Evolutionary conservation across 1,140 invertebrate genomes (phyloP).

Genomic region (Drosophila sechellia): DNA sequence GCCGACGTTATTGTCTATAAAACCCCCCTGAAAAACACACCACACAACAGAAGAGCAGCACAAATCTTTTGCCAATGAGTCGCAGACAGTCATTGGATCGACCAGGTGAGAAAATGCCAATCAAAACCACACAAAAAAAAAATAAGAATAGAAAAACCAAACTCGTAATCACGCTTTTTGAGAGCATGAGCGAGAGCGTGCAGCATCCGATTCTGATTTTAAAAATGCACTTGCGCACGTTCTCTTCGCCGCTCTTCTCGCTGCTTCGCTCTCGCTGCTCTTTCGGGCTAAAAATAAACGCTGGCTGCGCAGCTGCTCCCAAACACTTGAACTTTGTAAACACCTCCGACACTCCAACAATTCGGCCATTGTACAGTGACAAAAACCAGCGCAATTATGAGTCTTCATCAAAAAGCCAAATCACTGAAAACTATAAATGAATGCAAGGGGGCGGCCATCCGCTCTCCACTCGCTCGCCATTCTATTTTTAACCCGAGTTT

Average conservation of each 20-base stretch:
- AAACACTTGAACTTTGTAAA: slow-evolving; percentile 64
- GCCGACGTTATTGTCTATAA: slow-evolving; percentile 61
- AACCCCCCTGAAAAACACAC: slow-evolving; percentile 31
- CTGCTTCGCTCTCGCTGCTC: slow-evolving; percentile 36
- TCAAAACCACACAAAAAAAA: neutral
- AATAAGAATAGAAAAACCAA: slow-evolving; percentile 10
- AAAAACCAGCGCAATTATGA: slow-evolving; percentile 53
- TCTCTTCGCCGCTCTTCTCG: slow-evolving; percentile 67
- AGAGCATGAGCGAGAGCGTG: slow-evolving; percentile 13
- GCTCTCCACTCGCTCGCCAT: slow-evolving; percentile 27
- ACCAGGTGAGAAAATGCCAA: slow-evolving; percentile 71
- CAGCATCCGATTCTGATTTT: slow-evolving; percentile 15
- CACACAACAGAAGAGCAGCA: slow-evolving; percentile 61
- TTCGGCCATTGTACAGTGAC: slow-evolving; percentile 43
- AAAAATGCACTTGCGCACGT: slow-evolving; percentile 65
- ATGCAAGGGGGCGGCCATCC: slow-evolving; percentile 14
- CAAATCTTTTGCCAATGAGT: slow-evolving; percentile 84
- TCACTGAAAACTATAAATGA: slow-evolving; percentile 19
- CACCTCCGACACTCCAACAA: slow-evolving; percentile 51
- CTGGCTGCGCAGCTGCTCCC: slow-evolving; percentile 73
- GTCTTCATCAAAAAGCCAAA: slow-evolving; percentile 17
- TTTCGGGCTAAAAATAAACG: slow-evolving; percentile 51
- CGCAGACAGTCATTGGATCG: slow-evolving; percentile 84
- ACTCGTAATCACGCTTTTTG: slow-evolving; percentile 41
- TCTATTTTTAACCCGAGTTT: slow-evolving; percentile 47